Evolutionary conservation across 2,888 invertebrate genomes (phyloP), one percentile per base, ranked within the genome.

Genomic region (Drosophila helvetica): DNA sequence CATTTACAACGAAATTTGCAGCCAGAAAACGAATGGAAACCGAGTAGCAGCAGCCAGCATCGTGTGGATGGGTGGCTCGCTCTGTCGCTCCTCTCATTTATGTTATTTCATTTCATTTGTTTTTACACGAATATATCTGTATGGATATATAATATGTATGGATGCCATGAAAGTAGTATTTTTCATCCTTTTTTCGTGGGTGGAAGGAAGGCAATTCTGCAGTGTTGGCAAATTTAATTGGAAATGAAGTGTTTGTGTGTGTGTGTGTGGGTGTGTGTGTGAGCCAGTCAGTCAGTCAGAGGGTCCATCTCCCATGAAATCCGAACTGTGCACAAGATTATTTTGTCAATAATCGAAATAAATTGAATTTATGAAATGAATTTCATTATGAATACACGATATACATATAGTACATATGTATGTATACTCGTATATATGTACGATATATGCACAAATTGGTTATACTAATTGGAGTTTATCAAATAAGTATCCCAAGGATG

Each of bases 351-450:
- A 84, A 86, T 86, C 85, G 86, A 85, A 84, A 81, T 75, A 83
- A 85, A 85, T 85, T 85, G 86, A 84, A 85, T 85, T 85, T 86
- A 84, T 81, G 78, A 84, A 86, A 81, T 85, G 80, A 85, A 86
- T 85, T 85, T 79, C 78, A 84, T 84, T 80, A 84, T 56, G 60
- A 58, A 68, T 45, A 46, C 66, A 72, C 74, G 52, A 74, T 50
- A 65, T 66, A 45, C 66, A 71, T 43, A 79, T 83, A 74, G 66
- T 79, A 75, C 5, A 5, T 33, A 33, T 4, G 4, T 30, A 10
- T 10, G 10, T 12, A 33, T 33, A 12, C 6, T 3, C 22, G 1
- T 30, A 12, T 30, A 9, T 10, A 30, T 15, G 15, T 47, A 60
- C 63, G 74, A 74, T 52, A 74, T 50, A 62, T 66, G 48, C 66